Evolutionary conservation across 2,113 vertebrate species (phyloP), one percentile per base, ranked within the genome.

Genomic region (Uria aalge): DNA sequence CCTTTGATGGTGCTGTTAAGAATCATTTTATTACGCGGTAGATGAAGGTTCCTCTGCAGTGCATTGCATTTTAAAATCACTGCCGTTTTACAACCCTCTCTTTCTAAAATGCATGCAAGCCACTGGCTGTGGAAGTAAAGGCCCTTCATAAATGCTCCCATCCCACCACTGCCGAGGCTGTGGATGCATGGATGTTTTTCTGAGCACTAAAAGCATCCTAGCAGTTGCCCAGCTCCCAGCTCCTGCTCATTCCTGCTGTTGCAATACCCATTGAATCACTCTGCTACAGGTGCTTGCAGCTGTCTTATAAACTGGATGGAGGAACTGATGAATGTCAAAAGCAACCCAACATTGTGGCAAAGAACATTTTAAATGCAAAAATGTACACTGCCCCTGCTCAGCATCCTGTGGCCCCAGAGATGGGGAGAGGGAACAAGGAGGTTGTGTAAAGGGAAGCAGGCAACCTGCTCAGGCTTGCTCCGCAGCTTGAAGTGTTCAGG

Each of bases 241-340:
- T 71, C 69, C 75, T 32, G 56, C 71, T 41, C 3, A 1, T 26
- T 68, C 60, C 55, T 71, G 63, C 41, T 63, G 29, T 14, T 71
- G 40, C 6, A 14, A 43, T 4, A 17, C 21, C 53, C 8, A 17
- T 4, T 1, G 0, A 41, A 18, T 32, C 0, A 1, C 34, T 22
- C 34, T 60, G 57, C 40, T 55, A 5, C 2, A n/a, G 47, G 12
- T 50, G 57, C 64, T 38, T 26, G 16, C 38, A 27, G 57, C 66
- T 72, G 19, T 32, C 19, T 55, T 36, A 60, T 13, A 32, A 77
- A 47, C 29, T 22, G 34, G 18, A 75, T 4, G 5, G n/a, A n/a
- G 43, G 30, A 86, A 43, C 26, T 16, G 26, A 57, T 11, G 22
- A 57, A 36, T 9, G 6, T 27, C 55, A 74, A 63, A 78, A 76